Evolutionary conservation across 2,113 vertebrate genomes (phyloP).

Genomic region (Rattus rattus): DNA sequence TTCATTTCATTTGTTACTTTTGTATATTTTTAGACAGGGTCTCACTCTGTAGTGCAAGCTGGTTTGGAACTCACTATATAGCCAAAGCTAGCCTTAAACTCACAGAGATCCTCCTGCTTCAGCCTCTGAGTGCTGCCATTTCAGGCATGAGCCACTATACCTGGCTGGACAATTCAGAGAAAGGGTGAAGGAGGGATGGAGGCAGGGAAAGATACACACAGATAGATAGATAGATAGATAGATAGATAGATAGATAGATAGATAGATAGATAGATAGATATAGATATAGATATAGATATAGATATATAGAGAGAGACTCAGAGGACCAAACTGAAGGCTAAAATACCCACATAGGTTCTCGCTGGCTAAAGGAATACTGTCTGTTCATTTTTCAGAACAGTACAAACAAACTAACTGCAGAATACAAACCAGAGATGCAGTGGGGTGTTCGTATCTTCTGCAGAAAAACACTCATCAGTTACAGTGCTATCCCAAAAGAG

Average conservation of each 20-base stretch:
- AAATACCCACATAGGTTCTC: not conserved
- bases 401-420: conserved; percentile 19
- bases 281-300: rapidly evolving
- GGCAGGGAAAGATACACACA: not conserved
- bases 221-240: not conserved
- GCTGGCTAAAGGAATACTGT: not conserved
- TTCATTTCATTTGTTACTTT: not conserved
- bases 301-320: not conserved
- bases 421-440: not conserved
- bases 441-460: not conserved
- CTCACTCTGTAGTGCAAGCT: not conserved
- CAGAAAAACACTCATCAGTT: conserved; percentile 12
- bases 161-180: not conserved
- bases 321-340: conserved; percentile 2
- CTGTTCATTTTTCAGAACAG: conserved; percentile 18
- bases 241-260: too few relatives aligned
- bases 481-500: not conserved
- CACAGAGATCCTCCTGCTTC: not conserved
- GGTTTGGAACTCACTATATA: not conserved
- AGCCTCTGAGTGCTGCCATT: not conserved
- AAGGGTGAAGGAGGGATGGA: not conserved
- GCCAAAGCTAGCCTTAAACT: too few relatives aligned
- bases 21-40: not conserved
- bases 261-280: not conserved
- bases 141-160: not conserved